Conservation (phyloP, 2,113 vertebrate species). For the Tupaia tana region DNA sequence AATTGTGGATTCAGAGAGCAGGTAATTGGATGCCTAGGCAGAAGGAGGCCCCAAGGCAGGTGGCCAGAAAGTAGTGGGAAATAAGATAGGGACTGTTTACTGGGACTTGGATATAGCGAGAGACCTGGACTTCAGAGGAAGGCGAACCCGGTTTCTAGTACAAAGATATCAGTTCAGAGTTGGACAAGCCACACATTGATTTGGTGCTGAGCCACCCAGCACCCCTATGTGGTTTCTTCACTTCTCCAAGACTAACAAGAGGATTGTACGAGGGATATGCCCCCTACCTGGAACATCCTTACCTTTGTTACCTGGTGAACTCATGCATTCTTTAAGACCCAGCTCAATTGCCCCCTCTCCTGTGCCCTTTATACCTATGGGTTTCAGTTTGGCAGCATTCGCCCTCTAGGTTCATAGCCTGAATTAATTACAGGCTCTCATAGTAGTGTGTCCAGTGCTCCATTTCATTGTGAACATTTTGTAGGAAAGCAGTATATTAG, state of each 20-base stretch:
- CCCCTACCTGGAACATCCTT: neutral
- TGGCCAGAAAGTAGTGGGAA: neutral
- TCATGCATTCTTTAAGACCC: conserved; percentile 71
- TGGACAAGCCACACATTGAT: neutral
- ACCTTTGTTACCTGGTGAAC: neutral
- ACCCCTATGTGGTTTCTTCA: neutral
- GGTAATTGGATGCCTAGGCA: neutral
- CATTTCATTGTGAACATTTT: neutral
- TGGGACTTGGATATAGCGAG: neutral
- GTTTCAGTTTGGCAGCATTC: conserved; percentile 40
- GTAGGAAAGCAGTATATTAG: neutral
- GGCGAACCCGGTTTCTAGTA: neutral
- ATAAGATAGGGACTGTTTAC: conserved; percentile 23
- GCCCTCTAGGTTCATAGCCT: neutral
- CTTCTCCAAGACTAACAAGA: neutral
- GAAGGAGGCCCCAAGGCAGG: neutral
- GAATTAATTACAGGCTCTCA: neutral
- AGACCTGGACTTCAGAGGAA: neutral
- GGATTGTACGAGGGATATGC: neutral
- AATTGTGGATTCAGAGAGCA: neutral
- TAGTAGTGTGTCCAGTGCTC: neutral
- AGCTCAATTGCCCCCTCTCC: conserved; percentile 45
- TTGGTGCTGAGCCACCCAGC: neutral
- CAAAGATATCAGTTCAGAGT: neutral
- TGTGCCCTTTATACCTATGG: neutral